Evolutionary conservation across 92 coral and sea anemone species (phyloP), one percentile per base, ranked within the genome.

Genomic region (Palythoa heliodiscus): DNA sequence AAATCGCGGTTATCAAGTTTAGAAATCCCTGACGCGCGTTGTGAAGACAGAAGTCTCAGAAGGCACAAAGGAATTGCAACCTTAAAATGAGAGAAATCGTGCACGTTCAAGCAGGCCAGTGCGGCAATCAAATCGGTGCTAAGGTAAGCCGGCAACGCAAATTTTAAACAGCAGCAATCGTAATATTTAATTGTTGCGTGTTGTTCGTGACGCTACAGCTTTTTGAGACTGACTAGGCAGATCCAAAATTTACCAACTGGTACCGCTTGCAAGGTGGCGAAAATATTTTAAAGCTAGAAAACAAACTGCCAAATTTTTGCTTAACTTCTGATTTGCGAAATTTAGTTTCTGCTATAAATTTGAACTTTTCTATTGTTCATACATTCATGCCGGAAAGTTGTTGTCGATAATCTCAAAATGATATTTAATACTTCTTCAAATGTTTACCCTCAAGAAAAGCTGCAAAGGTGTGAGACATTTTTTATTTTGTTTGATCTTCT

Each of bases 61-160:
- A 61, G n/a, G 38, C 55, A 17, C 5, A 5, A 2, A 2, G 17
- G 25, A 48, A 61, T 7, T 38, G 0, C 29, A 19, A 23, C n/a
- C 38, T 58, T 61, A 78, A 63, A 39, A 95, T 95, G 98, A 88
- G 98, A 83, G 98, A 95, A 87, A 95, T 95, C 60, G 97, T 95
- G 0, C 98, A 95, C 70, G 76, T 95, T 13, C 98, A 95, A 74
- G 98, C 93, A 20, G 98, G 98, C 6, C 98, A 95, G 53, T 95
- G 98, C 72, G 98, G 98, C 25, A 95, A 95, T 82, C 98, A 95
- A 81, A 95, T 95, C 64, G 98, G 98, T 43, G 97, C 98, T 1
- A 95, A 95, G 97, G 98, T 95, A 77, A 68, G 35, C 35, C 35
- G 1, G 83, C 50, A 22, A 52, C 67, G 5, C 2, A 23, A 14